phyloP scores from a whole-genome alignment of 2,888 invertebrate genomes.

The Drosophila leonis region DNA sequence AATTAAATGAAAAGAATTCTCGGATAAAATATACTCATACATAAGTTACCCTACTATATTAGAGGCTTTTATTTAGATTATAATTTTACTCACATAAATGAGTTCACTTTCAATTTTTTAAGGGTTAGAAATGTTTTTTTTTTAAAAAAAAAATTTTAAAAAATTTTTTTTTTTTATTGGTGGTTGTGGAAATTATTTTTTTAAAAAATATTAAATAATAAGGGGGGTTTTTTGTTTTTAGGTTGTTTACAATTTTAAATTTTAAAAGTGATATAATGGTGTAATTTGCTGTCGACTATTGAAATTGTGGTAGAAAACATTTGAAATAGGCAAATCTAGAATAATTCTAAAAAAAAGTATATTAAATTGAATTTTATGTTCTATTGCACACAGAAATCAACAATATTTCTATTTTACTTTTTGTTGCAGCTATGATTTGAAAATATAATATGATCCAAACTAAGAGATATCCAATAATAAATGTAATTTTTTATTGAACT shows the following conservation, averaged over 20 bases:
- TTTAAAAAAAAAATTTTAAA: no score
- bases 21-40: background rate
- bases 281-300: background rate
- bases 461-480: background rate
- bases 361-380: background rate
- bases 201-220: no score
- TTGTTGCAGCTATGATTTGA: background rate
- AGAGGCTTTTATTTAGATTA: background rate
- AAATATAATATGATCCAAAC: background rate
- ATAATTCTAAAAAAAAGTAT: no score
- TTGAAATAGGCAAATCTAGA: background rate
- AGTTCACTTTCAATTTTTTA: background rate
- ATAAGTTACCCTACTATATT: background rate
- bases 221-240: no score
- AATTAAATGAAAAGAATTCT: background rate
- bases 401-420: background rate
- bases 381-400: background rate
- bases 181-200: no score
- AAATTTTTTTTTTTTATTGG: no score
- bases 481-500: background rate
- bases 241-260: no score
- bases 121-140: background rate
- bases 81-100: background rate
- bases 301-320: background rate
- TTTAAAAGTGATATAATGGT: background rate